phyloP scores from a whole-genome alignment of 2,797 vertebrate species.

The Urosaurus nigricauda region DNA sequence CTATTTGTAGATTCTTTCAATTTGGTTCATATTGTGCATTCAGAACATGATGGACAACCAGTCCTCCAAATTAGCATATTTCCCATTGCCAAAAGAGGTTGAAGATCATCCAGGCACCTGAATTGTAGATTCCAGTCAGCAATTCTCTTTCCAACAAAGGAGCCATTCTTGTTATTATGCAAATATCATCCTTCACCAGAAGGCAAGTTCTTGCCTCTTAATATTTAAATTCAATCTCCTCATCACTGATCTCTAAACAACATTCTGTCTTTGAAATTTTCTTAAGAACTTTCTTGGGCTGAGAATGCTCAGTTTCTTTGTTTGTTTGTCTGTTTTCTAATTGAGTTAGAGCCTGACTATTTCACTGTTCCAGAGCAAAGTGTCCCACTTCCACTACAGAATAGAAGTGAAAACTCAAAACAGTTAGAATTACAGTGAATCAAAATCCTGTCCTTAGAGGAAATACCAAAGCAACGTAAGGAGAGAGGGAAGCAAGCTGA shows the following conservation, averaged over 20 bases:
- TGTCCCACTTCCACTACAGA: neutral
- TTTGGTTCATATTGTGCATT: constrained; percentile 24
- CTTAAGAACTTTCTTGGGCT: constrained; percentile 57
- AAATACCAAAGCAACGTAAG: constrained; percentile 5
- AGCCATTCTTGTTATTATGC: constrained; percentile 77
- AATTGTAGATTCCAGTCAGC: constrained; percentile 74
- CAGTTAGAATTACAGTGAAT: constrained; percentile 45
- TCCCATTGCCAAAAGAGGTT: constrained; percentile 61
- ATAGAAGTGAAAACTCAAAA: constrained; percentile 15
- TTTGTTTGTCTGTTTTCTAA: no score
- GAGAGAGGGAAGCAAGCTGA: neutral
- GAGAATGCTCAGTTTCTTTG: constrained; percentile 13
- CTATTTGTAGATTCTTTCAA: constrained; percentile 59
- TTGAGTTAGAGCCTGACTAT: constrained; percentile 16
- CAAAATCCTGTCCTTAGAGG: neutral
- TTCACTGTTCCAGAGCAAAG: constrained; percentile 31
- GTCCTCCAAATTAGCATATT: constrained; percentile 63
- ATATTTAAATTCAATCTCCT: constrained; percentile 78
- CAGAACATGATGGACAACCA: constrained; percentile 52
- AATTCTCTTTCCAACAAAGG: constrained; percentile 71
- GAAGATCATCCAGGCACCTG: constrained; percentile 56
- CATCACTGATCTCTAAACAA: constrained; percentile 73
- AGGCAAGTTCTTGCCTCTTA: constrained; percentile 75
- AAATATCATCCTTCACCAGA: constrained; percentile 78
- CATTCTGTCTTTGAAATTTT: constrained; percentile 64